Conservation (phyloP, 2,888 invertebrate genomes). For the Neria commutata region DNA sequence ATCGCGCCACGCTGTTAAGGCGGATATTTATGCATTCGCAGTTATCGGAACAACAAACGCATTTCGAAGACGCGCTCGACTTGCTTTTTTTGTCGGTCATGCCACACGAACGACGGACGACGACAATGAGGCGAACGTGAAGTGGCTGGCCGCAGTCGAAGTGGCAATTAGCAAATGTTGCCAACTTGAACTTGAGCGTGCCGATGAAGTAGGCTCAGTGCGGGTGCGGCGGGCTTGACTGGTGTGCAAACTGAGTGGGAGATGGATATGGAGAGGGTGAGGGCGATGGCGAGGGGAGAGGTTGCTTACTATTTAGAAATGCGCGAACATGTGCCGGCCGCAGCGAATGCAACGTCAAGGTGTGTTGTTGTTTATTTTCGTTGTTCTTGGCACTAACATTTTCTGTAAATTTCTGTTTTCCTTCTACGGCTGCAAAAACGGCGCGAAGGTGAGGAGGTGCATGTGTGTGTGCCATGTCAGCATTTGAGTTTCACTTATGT, state of each 20-base stretch:
- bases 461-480: background rate
- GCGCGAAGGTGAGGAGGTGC: background rate
- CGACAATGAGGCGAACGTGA: background rate
- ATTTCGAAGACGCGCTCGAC: background rate
- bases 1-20: slow-evolving; percentile 3
- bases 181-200: slow-evolving; percentile 42
- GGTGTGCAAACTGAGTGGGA: slow-evolving; percentile 30
- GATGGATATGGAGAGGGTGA: slow-evolving; percentile 4
- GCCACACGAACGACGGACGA: background rate
- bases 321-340: slow-evolving; percentile 42
- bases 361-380: slow-evolving; percentile 8
- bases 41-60: slow-evolving; percentile 8
- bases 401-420: slow-evolving; percentile 26
- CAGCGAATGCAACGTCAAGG: slow-evolving; percentile 19
- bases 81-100: background rate
- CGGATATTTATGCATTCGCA: slow-evolving; percentile 18
- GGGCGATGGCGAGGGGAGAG: background rate
- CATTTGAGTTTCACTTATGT: background rate
- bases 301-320: slow-evolving; percentile 43
- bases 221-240: background rate
- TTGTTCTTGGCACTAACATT: background rate
- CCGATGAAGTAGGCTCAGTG: background rate
- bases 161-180: slow-evolving; percentile 24
- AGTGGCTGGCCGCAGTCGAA: slow-evolving; percentile 12
- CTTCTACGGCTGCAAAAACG: slow-evolving; percentile 27